phyloP scores from a whole-genome alignment of 2,113 vertebrate species.

The Danio rerio region DNA sequence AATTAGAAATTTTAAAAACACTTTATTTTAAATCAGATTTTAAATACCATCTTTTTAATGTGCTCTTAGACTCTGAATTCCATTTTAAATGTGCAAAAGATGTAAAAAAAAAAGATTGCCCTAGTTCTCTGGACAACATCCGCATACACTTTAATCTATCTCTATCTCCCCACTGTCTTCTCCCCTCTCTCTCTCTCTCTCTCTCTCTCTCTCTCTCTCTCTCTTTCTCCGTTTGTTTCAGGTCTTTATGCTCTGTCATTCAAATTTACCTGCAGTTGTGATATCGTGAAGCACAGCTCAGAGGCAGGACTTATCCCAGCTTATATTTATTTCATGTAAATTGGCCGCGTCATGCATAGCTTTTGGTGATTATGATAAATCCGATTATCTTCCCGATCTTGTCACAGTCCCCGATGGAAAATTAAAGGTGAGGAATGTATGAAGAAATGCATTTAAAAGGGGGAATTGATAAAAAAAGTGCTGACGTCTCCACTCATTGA shows the following conservation, averaged over 20 bases:
- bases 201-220: neutral
- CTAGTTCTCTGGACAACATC: neutral
- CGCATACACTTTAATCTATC: neutral
- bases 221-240: conserved; percentile 48
- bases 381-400: conserved; percentile 79
- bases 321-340: conserved; percentile 75
- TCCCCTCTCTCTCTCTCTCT: neutral
- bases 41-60: neutral
- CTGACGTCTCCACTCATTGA: conserved; percentile 55
- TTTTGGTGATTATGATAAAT: conserved; percentile 81
- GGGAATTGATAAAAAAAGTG: conserved; percentile 73
- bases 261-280: conserved; percentile 77
- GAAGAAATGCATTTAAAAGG: conserved; percentile 77
- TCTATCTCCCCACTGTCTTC: neutral
- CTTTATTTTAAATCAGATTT: neutral
- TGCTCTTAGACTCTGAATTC: neutral
- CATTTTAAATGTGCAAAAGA: neutral
- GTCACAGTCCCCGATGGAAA: conserved; percentile 75
- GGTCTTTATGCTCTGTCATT: conserved; percentile 70
- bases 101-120: neutral
- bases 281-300: conserved; percentile 63
- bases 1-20: no score
- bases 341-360: conserved; percentile 67
- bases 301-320: conserved; percentile 71
- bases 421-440: conserved; percentile 72